Evolutionary conservation across 2,113 vertebrate genomes (phyloP).

Genomic region (Zootoca vivipara): DNA sequence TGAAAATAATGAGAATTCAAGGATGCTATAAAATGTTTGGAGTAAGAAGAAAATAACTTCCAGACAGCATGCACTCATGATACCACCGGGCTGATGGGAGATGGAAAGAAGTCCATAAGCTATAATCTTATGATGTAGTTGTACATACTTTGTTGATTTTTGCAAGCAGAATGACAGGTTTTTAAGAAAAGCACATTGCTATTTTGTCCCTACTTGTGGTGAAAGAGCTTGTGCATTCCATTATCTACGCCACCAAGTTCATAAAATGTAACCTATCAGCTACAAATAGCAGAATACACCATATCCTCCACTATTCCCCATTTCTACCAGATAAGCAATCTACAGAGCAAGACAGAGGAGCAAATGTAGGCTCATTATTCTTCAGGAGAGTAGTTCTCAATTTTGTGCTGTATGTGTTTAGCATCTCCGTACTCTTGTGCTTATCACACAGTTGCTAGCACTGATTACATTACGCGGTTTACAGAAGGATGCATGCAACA

Average conservation of each 20-base stretch:
- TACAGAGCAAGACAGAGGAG: neutral
- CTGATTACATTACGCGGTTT: slow-evolving; percentile 14
- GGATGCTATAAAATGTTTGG: neutral
- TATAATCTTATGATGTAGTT: neutral
- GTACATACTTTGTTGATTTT: neutral
- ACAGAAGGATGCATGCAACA: neutral
- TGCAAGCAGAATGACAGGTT: neutral
- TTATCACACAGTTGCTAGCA: slow-evolving; percentile 10
- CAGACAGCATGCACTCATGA: neutral
- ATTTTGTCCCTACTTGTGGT: neutral
- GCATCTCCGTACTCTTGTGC: neutral
- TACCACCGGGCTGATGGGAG: neutral
- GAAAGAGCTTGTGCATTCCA: neutral
- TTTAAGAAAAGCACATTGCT: neutral
- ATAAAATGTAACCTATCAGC: slow-evolving; percentile 14
- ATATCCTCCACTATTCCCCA: neutral
- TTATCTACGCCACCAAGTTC: neutral
- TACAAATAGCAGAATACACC: neutral
- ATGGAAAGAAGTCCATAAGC: neutral
- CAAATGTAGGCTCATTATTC: slow-evolving; percentile 3
- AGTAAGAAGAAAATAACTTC: neutral
- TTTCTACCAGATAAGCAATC: neutral
- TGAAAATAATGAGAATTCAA: neutral
- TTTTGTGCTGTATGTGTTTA: neutral
- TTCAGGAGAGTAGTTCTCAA: neutral